Conservation (phyloP, 2,888 invertebrate genomes). For the Odontomyia ornata region DNA sequence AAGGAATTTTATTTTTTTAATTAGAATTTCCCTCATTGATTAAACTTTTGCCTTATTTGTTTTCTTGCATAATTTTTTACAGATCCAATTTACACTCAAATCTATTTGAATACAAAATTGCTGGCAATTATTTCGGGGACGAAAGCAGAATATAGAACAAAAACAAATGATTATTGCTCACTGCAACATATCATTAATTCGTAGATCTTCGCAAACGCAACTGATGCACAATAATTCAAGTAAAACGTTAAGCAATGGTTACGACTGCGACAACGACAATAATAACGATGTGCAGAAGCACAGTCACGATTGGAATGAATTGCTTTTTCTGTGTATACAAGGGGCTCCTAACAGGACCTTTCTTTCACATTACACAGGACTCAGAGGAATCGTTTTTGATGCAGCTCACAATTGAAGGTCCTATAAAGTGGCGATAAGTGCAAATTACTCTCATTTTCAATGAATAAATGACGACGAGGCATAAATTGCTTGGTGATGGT, state of each 20-base stretch:
- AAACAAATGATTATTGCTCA: no score
- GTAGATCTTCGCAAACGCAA: not conserved
- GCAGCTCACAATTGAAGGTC: constrained; percentile 38
- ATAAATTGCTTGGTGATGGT: not conserved
- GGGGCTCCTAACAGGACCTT: constrained; percentile 17
- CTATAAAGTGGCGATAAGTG: constrained; percentile 42
- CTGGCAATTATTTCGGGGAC: no score
- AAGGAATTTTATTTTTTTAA: no score
- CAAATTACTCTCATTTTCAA: constrained; percentile 45
- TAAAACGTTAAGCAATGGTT: not conserved
- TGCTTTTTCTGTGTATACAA: not conserved
- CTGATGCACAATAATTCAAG: not conserved
- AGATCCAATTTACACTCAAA: no score
- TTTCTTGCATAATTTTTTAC: no score
- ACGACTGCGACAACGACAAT: not conserved
- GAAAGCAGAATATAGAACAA: no score
- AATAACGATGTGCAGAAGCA: constrained; percentile 6
- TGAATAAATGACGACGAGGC: constrained; percentile 19
- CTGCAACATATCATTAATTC: not conserved
- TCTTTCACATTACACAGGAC: constrained; percentile 2
- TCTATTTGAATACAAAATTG: no score
- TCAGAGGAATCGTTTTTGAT: constrained; percentile 4
- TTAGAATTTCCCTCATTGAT: no score
- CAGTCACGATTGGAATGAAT: constrained; percentile 12
- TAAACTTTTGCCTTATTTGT: no score